These are phyloP conservation scores for Musca vetustissima DNA, from an alignment of 1,140 invertebrate genomes.

Conservation along the genomic window DNA sequence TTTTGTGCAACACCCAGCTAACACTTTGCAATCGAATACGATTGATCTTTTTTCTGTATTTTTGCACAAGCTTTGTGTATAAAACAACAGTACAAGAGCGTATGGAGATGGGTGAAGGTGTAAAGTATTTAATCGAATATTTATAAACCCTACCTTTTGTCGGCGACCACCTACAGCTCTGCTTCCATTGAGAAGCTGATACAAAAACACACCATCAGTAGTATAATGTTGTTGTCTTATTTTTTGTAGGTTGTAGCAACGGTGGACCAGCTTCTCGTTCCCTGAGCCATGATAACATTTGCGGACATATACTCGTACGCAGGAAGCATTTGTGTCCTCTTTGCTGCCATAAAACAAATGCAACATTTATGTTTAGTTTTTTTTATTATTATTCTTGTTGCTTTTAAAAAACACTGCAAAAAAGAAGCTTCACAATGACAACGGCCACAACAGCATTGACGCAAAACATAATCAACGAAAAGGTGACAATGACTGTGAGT, in stretches of 20 bases:
- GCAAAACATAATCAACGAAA: background rate
- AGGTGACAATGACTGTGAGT: conserved; percentile 13
- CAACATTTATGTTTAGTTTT: conserved; percentile 14
- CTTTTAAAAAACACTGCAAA: too few species aligned
- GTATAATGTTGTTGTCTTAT: too few species aligned
- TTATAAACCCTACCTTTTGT: background rate
- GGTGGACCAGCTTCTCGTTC: too few species aligned
- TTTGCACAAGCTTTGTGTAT: too few species aligned
- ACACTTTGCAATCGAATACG: conserved; percentile 21
- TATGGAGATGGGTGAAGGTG: background rate
- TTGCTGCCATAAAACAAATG: conserved; percentile 17
- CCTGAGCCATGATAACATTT: too few species aligned
- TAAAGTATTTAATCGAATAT: background rate
- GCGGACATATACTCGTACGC: conserved; percentile 5
- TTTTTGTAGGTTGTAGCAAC: too few species aligned
- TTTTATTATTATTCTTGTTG: background rate
- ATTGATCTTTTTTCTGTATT: conserved; percentile 16
- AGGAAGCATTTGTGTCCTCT: conserved; percentile 19
- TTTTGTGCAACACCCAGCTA: conserved; percentile 13
- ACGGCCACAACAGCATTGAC: background rate
- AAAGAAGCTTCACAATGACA: background rate
- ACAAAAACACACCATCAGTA: too few species aligned
- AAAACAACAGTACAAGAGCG: background rate
- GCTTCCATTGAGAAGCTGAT: too few species aligned
- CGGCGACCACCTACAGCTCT: too few species aligned